Conservation (phyloP, 2,888 invertebrate species). For the Celastrina argiolus region DNA sequence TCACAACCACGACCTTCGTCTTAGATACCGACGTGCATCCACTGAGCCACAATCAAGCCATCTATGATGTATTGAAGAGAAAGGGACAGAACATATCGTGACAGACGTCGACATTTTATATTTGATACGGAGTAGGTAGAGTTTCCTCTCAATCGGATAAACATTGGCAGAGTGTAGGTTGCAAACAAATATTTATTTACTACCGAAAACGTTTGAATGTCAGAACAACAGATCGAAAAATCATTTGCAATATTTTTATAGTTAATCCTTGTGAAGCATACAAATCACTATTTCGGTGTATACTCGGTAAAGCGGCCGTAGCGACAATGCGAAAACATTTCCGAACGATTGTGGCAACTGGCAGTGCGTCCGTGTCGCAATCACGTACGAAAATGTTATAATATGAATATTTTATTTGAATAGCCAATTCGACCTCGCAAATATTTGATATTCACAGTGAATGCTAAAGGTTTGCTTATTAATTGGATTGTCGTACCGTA, state of each 20-base stretch:
- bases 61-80: too few species aligned
- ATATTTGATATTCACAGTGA: conserved; percentile 69
- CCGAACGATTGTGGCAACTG: conserved; percentile 32
- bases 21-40: too few species aligned
- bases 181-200: too few species aligned
- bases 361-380: conserved; percentile 40
- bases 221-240: neutral
- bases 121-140: too few species aligned
- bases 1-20: too few species aligned
- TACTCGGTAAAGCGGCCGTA: neutral
- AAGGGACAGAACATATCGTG: too few species aligned
- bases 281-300: neutral
- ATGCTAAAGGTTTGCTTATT: conserved; percentile 70
- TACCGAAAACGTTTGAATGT: neutral
- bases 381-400: conserved; percentile 55
- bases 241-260: neutral
- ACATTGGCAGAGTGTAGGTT: too few species aligned
- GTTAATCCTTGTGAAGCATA: neutral
- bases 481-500: conserved; percentile 67
- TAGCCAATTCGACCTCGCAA: conserved; percentile 43
- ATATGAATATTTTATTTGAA: conserved; percentile 69
- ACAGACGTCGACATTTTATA: too few species aligned
- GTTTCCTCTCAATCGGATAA: too few species aligned
- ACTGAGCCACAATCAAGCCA: too few species aligned
- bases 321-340: conserved; percentile 35